Evolutionary conservation across 2,113 vertebrate species (phyloP).

Genomic region (Oenanthe oenanthe): DNA sequence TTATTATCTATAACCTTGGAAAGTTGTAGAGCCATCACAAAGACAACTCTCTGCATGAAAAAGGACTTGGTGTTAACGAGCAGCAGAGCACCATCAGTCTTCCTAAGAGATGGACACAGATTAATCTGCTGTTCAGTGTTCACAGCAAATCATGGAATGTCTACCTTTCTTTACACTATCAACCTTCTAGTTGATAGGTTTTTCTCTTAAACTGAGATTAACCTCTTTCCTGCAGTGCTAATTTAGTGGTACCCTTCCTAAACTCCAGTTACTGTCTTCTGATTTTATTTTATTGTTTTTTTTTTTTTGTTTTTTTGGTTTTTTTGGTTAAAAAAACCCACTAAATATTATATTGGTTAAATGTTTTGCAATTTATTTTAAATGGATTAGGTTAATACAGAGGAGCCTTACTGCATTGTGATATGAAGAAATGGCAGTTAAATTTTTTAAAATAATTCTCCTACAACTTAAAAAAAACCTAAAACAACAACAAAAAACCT

Average conservation of each 20-base stretch:
- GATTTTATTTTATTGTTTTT: neutral
- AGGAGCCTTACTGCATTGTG: rapidly evolving
- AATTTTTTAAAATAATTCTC: neutral
- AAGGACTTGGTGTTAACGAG: constrained; percentile 2
- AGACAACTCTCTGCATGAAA: constrained; percentile 43
- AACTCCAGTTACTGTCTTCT: neutral
- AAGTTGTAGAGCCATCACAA: constrained; percentile 46
- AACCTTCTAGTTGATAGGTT: neutral
- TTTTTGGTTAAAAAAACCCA: neutral
- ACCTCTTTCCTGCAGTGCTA: neutral
- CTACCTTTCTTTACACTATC: neutral
- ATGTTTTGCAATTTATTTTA: neutral
- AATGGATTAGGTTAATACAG: neutral
- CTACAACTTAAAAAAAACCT: rapidly evolving
- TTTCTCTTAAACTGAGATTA: constrained; percentile 25
- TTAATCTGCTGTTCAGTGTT: constrained; percentile 54
- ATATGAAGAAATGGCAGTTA: neutral
- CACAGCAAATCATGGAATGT: constrained; percentile 41
- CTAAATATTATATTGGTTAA: rapidly evolving
- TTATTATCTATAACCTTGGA: constrained; percentile 57
- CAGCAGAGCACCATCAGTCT: constrained; percentile 33
- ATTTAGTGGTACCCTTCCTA: neutral
- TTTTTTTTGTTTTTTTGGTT: neutral
- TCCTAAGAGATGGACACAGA: constrained; percentile 45
- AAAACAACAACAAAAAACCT: too few species aligned